Conservation (phyloP, 1,140 invertebrate genomes). For the Cryptotermes secundus region DNA sequence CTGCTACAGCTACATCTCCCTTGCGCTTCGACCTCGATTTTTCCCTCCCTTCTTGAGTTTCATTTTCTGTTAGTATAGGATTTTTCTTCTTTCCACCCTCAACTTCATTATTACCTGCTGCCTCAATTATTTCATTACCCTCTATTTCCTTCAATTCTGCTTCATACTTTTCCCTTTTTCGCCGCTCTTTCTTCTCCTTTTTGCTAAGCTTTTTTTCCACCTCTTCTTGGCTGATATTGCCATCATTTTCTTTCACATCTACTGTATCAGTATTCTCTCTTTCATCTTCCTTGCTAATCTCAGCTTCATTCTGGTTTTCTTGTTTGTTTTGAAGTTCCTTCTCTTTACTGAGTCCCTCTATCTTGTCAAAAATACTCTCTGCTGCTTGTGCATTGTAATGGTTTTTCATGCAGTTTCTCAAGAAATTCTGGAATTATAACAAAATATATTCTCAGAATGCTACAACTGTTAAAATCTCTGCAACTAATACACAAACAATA, state of each 20-base stretch:
- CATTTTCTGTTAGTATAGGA: no score
- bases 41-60: no score
- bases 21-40: no score
- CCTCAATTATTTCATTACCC: background rate
- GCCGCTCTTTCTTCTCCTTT: background rate
- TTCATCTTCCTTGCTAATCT: background rate
- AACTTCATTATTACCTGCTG: background rate
- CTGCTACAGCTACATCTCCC: background rate
- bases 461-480: background rate
- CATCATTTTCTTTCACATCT: background rate
- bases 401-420: background rate
- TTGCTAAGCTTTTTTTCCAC: background rate
- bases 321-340: background rate
- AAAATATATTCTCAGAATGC: background rate
- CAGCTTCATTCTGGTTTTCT: background rate
- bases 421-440: background rate
- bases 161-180: background rate
- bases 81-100: background rate
- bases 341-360: background rate
- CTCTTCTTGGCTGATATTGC: background rate
- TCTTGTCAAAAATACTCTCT: background rate
- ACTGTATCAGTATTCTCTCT: background rate
- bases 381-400: background rate
- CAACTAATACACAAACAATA: background rate
- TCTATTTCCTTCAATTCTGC: background rate